These are phyloP conservation scores for Mastomys coucha DNA, from an alignment of 2,113 vertebrate genomes.

Conservation along the genomic window DNA sequence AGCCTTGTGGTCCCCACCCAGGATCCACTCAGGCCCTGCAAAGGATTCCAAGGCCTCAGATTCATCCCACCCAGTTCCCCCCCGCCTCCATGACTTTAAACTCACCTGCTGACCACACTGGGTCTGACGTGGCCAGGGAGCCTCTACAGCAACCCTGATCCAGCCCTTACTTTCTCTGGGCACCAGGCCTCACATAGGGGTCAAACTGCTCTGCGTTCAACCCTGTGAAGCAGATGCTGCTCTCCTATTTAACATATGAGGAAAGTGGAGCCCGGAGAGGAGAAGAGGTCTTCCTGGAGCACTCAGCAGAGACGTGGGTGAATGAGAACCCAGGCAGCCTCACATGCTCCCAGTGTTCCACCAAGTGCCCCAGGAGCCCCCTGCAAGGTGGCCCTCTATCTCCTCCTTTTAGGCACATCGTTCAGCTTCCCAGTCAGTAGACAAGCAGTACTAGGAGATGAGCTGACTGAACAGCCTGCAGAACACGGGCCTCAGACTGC, in stretches of 20 bases:
- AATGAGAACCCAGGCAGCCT: background rate
- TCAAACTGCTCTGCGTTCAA: background rate
- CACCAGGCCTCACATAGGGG: accelerated
- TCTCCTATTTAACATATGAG: background rate
- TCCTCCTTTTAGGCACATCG: background rate
- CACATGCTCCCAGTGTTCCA: background rate
- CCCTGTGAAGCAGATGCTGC: background rate
- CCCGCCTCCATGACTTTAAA: background rate
- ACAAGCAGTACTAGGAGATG: background rate
- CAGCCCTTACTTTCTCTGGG: accelerated
- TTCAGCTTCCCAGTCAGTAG: background rate
- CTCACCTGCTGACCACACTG: background rate
- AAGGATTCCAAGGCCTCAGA: background rate
- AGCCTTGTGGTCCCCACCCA: background rate
- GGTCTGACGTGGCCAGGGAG: background rate
- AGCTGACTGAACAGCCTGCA: background rate
- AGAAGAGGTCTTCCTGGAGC: background rate
- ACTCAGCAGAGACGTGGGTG: background rate
- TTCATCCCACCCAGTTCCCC: background rate
- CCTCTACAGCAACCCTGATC: no score
- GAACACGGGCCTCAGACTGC: no score
- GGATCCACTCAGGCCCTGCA: background rate
- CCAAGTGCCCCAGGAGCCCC: background rate
- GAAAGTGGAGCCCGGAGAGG: background rate
- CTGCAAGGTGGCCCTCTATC: background rate